Base-by-base conservation (phyloP, 2,113 vertebrate genomes). In the Alouatta palliata region DNA sequence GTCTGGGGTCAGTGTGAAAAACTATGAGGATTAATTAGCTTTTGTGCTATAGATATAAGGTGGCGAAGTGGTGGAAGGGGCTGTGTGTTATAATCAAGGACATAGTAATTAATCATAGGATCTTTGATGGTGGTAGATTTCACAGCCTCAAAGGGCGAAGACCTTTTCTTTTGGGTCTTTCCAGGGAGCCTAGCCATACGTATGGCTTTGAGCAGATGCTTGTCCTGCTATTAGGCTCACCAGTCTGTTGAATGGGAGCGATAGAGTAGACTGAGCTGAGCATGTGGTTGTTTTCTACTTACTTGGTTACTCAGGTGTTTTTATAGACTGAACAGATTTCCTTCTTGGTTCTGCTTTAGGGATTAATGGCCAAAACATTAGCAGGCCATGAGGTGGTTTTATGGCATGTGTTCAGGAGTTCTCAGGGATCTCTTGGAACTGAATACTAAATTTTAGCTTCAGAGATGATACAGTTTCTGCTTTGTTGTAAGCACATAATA, bases 191-290 rank as follows among this genome's bases (percentile, higher is more conserved):
- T 23, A 6, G 21, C 58, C 58, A 8, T 4, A 11, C 88, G 58
- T n/a, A 71, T 49, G 66, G 21, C 6, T 0, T 9, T 1, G 1
- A 13, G 16, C 0, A 1, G 17, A 7, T 43, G 66, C 21, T 76
- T 49, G 61, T 23, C 21, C 32, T 5, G 30, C 30, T 5, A 0
- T 1, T 14, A 30, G 32, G 19, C 37, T 80, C 17, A 2, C 19
- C 10, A 3, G 49, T 43, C 20, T 9, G 13, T 5, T 4, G 27
- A 14, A 2, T 30, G 81, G 54, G 47, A 61, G 30, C 0, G 0
- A 6, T 1, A 1, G 1, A 30, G 68, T 40, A 16, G 32, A 52
- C 49, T 1, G 68, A 40, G 75, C 80, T 1, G 0, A 11, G 19
- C n/a, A 27, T 27, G 23, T 47, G 47, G 21, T 7, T 13, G 3